Percentiles rank a stretch among this genome's conserved stretches.
phyloP scores from a whole-genome alignment of 2,797 vertebrate genomes.

The Pseudomugil gertrudae region DNA sequence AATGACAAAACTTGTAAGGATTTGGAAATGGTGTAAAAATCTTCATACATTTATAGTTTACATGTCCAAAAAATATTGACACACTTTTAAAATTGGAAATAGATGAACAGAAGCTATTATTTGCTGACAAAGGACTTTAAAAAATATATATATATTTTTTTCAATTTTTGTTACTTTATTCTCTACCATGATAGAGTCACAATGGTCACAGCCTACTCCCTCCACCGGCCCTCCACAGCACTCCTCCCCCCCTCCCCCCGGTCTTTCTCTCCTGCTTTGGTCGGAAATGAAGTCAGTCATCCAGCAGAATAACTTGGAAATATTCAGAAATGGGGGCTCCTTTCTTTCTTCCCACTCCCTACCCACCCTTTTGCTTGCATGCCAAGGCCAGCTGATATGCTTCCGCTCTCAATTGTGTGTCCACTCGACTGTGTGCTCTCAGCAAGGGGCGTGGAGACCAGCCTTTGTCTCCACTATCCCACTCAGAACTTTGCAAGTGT shows the following conservation, averaged over 20 bases:
- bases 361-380: conserved; percentile 32
- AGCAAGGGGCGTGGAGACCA: conserved; percentile 70
- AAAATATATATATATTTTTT: no score
- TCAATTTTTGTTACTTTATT: conserved; percentile 50
- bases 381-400: conserved; percentile 81
- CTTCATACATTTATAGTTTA: neutral
- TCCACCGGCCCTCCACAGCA: conserved; percentile 35
- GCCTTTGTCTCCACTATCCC: conserved; percentile 74
- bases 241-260: conserved; percentile 53
- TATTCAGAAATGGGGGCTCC: conserved; percentile 76
- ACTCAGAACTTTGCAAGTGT: conserved; percentile 48
- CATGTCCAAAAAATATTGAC: neutral
- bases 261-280: conserved; percentile 70
- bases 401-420: conserved; percentile 83
- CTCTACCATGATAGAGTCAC: conserved; percentile 60
- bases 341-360: conserved; percentile 52
- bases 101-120: no score
- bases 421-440: conserved; percentile 81
- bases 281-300: conserved; percentile 86
- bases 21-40: neutral
- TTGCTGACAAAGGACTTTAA: no score
- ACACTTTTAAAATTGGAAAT: neutral
- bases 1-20: neutral
- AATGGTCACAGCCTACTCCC: conserved; percentile 42
- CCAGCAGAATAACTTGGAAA: conserved; percentile 85